Base-by-base conservation (phyloP, 1,140 invertebrate genomes). In the Reticulitermes speratus region DNA sequence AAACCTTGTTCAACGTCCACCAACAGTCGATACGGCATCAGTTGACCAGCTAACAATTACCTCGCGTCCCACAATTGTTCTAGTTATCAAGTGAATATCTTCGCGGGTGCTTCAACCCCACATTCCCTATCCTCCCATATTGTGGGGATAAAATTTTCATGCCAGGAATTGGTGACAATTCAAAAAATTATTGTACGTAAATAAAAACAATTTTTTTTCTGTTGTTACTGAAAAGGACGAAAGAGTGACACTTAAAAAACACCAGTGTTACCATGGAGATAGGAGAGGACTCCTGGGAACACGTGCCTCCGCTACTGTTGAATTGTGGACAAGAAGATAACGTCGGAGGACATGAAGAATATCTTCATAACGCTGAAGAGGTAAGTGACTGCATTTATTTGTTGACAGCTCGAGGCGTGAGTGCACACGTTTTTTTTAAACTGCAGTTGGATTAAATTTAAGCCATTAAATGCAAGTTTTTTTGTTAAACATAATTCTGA, bases 251-350 rank as follows among this genome's bases (percentile, higher is more conserved):
- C 7, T 75, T 30, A n/a, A 75, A 30, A 55, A 75, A 75, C 3
- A 59, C 14, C 7, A 83, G 59, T 44, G 83, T 48, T 55, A 48
- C 52, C 65, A 87, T 87, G 87, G 87, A 87, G 52, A 87, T 87
- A 84, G 86, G 48, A 38, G 87, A 87, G 16, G 86, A 87, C 44
- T 86, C 87, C 19, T 87, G 87, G 87, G 87, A 87, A 84, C 59
- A 87, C 87, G 87, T 87, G 81, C 44, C 87, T 16, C 85, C 85
- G 84, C 84, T 87, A 25, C 81, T 85, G 84, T 81, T 87, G 45
- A 82, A 81, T 30, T 85, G 84, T 44, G 84, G 23, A 32, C 59
- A 59, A 7, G 84, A 65, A 30, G 87, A 85, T 48, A 75, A 82
- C 11, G 83, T 25, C 2, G 83, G 48, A 45, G 83, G 83, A 75